Conservation (phyloP, 2,888 invertebrate genomes). For the Meganola albula region DNA sequence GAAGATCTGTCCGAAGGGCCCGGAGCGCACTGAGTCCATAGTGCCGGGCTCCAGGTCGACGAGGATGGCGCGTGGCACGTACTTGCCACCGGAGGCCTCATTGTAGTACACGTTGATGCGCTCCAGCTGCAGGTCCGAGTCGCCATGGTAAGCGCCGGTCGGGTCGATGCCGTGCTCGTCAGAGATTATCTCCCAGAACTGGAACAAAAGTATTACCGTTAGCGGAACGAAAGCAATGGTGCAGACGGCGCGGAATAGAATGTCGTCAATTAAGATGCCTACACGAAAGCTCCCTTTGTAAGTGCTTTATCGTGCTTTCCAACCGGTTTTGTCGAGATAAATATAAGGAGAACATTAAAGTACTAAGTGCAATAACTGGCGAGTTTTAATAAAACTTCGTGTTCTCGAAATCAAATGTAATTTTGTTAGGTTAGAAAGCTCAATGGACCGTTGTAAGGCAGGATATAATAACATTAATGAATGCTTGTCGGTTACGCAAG, state of each 20-base stretch:
- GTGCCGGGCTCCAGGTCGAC: slow-evolving; percentile 68
- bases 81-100: slow-evolving; percentile 84
- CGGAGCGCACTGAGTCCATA: slow-evolving; percentile 83
- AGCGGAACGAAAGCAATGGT: slow-evolving; percentile 53
- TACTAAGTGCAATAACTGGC: slow-evolving; percentile 32
- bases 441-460: slow-evolving; percentile 57
- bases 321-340: slow-evolving; percentile 51
- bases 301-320: slow-evolving; percentile 50
- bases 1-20: slow-evolving; percentile 85
- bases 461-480: slow-evolving; percentile 61
- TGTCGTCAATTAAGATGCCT: slow-evolving; percentile 53
- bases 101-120: slow-evolving; percentile 98
- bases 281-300: slow-evolving; percentile 50
- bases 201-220: slow-evolving; percentile 82
- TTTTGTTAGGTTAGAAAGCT: slow-evolving; percentile 42
- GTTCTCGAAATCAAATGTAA: slow-evolving; percentile 26
- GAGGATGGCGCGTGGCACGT: slow-evolving; percentile 66
- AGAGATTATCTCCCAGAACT: slow-evolving; percentile 95
- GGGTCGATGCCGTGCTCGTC: slow-evolving; percentile 97
- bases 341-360: slow-evolving; percentile 38
- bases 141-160: slow-evolving; percentile 91
- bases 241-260: slow-evolving; percentile 31
- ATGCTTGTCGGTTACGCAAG: slow-evolving; percentile 58
- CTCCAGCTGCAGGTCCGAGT: slow-evolving; percentile 93
- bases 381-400: slow-evolving; percentile 32